phyloP scores from a whole-genome alignment of 2,113 vertebrate species.

The Regulus satrapa region DNA sequence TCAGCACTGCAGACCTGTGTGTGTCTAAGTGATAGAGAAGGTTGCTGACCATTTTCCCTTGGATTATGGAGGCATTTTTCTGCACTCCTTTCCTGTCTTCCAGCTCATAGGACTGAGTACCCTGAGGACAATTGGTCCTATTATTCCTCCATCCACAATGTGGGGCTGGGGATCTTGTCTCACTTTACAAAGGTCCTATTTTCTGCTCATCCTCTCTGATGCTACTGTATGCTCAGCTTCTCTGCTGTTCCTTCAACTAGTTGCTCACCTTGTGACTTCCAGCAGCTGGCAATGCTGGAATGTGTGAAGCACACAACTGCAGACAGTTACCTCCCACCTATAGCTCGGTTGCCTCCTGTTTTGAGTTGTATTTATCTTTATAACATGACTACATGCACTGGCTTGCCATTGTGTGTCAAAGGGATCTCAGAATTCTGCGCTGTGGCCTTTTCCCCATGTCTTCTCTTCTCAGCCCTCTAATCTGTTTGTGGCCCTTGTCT shows the following conservation, averaged over 20 bases:
- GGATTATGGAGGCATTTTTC: not conserved
- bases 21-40: not conserved
- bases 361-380: not conserved
- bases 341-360: not conserved
- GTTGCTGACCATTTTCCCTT: not conserved
- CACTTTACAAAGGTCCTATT: not conserved
- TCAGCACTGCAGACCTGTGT: not conserved
- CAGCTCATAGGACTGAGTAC: not conserved
- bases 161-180: not conserved
- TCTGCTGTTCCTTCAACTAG: not conserved
- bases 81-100: not conserved
- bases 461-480: not conserved
- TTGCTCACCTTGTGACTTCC: not conserved
- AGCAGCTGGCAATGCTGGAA: not conserved
- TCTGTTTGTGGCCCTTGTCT: not conserved
- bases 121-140: not conserved
- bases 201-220: not conserved
- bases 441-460: not conserved
- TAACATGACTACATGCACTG: not conserved
- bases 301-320: rapidly evolving
- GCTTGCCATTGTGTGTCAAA: not conserved
- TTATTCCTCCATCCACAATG: not conserved
- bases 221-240: not conserved
- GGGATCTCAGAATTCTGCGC: not conserved
- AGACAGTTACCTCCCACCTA: not conserved